A percentile compares a stretch with the other conserved stretches of the same genome.
phyloP scores from a whole-genome alignment of 2,888 invertebrate species.

The Drosophila sordidula region DNA sequence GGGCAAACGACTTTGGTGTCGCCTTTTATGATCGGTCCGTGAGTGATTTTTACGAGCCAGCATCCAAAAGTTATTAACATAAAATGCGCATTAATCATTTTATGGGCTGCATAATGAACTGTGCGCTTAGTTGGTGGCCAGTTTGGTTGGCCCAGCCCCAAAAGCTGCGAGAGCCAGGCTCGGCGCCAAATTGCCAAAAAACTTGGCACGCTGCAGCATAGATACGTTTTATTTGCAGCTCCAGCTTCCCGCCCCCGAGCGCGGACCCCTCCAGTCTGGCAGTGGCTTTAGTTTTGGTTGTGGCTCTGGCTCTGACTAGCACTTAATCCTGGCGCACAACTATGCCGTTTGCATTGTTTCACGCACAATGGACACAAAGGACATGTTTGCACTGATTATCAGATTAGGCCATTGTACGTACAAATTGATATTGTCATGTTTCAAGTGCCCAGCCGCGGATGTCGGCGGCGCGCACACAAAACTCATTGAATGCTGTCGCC shows the following conservation, averaged over 20 bases:
- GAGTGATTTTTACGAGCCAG: slow-evolving; percentile 61
- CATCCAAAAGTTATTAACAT: slow-evolving; percentile 64
- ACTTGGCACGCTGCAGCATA: slow-evolving; percentile 44
- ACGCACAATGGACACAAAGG: slow-evolving; percentile 84
- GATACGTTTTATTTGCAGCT: slow-evolving; percentile 2
- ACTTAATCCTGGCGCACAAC: slow-evolving; percentile 84
- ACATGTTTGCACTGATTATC: slow-evolving; percentile 85
- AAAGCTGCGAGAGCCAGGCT: slow-evolving; percentile 8
- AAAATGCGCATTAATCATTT: slow-evolving; percentile 76
- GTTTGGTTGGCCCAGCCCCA: slow-evolving; percentile 38
- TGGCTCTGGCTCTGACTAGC: slow-evolving; percentile 52
- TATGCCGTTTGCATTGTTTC: slow-evolving; percentile 83
- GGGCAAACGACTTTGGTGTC: slow-evolving; percentile 59
- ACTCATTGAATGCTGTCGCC: slow-evolving; percentile 79
- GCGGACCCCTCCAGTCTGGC: slow-evolving; percentile 25
- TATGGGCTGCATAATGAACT: slow-evolving; percentile 71
- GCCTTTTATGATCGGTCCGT: slow-evolving; percentile 63
- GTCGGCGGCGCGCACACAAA: slow-evolving; percentile 33
- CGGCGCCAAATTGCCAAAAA: slow-evolving; percentile 53
- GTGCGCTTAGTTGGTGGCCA: slow-evolving; percentile 51
- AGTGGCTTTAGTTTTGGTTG: slow-evolving; percentile 35
- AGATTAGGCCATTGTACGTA: slow-evolving; percentile 85
- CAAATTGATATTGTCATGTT: slow-evolving; percentile 85
- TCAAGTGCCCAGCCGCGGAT: slow-evolving; percentile 80
- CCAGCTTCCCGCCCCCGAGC: no score